Base-by-base conservation (phyloP, 2,888 invertebrate species). In the Agonopterix alstromeriana region DNA sequence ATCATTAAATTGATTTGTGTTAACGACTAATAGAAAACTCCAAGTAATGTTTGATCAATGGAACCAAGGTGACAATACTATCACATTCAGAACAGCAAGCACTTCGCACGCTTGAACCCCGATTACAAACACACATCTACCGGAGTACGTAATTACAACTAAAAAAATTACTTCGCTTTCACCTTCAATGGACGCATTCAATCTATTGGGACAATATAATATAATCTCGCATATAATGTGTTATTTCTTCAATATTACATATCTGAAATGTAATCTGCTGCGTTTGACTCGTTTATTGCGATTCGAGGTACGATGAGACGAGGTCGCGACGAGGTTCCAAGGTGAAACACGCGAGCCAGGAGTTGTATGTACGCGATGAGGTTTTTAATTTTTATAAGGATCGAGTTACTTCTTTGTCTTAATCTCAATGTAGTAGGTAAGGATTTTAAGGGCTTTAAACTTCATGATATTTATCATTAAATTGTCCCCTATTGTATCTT, bases 151-250 rank as follows among this genome's bases (percentile, higher is more conserved):
- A 51, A 48, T 48, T 48, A 14, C 40, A 44, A 50, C 10, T 45
- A 47, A 50, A 35, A 46, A 47, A 51, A 52, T 47, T 46, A 47
- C 49, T 47, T 43, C 55, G 52, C 60, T 60, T 60, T 60, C 60
- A 57, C 60, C 56, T 53, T 55, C 54, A 51, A 52, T 44, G 46
- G 49, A 36, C 53, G 46, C 46, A 49, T 45, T 52, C 47, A 55
- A 53, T 51, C 52, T 58, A 58, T 51, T 48, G 50, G 48, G 49
- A 46, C 50, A 53, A 53, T 52, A 54, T 49, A 49, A n/a, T 46
- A 5, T 27, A 27, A 5, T 27, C 43, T 45, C 10, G 43, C 48
- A n/a, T 43, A 36, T 14, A 45, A 42, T 14, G 43, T 43, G 12
- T 12, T 17, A 27, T 38, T n/a, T 47, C 5, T 47, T 27, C 27